Evolutionary conservation across 2,113 vertebrate genomes (phyloP).

Genomic region (Mus musculus): DNA sequence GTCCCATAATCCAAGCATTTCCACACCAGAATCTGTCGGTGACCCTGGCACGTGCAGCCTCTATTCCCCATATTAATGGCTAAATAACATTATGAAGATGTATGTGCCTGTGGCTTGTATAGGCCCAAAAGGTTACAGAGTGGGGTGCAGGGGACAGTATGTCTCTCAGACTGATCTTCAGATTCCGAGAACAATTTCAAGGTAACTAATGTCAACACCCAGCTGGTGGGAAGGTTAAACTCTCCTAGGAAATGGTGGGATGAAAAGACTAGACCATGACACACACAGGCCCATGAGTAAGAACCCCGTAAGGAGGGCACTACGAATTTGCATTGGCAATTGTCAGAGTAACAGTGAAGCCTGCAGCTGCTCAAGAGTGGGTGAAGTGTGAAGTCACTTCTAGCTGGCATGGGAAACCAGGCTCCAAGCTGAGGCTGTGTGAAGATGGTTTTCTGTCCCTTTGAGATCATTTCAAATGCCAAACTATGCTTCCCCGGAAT

Average conservation of each 20-base stretch:
- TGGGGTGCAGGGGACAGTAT: background rate
- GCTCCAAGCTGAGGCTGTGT: background rate
- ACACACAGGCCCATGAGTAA: conserved; percentile 52
- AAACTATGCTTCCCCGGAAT: conserved; percentile 48
- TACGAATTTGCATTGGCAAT: conserved; percentile 62
- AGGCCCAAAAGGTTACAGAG: background rate
- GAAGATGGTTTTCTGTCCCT: conserved; percentile 38
- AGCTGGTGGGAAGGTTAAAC: conserved; percentile 59
- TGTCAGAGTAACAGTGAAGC: conserved; percentile 42
- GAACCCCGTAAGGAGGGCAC: conserved; percentile 48
- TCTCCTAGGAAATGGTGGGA: conserved; percentile 66
- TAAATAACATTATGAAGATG: background rate
- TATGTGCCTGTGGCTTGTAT: background rate
- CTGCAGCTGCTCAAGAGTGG: conserved; percentile 66
- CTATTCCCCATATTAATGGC: background rate
- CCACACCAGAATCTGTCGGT: background rate
- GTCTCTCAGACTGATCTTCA: conserved; percentile 40
- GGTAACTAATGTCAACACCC: background rate
- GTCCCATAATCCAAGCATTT: background rate
- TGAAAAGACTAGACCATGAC: conserved; percentile 46
- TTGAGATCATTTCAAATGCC: conserved; percentile 67
- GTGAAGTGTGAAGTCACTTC: conserved; percentile 67
- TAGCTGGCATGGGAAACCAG: conserved; percentile 48
- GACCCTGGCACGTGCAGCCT: too few relatives aligned
- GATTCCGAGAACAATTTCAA: background rate